Base-by-base conservation (phyloP, 1,140 invertebrate genomes). In the Harlomillsia oculata region DNA sequence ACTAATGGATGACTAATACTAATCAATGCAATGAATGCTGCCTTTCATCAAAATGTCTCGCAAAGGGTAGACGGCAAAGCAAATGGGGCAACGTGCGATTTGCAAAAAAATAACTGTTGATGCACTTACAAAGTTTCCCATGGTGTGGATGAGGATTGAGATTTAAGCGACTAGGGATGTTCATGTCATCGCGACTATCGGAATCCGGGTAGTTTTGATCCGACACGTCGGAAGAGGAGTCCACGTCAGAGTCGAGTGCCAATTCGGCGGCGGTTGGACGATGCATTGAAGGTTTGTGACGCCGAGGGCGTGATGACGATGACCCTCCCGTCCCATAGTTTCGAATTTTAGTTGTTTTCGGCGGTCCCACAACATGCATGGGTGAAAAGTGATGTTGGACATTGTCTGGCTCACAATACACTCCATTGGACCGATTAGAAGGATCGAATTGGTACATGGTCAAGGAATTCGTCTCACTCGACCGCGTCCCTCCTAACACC, bases 361-460 rank as follows among this genome's bases (percentile, higher is more conserved):
- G n/a, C n/a, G n/a, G n/a, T 37, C 59, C 59, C 6, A 14, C 53
- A 36, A 43, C 45, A 34, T 59, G 59, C 43, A 56, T 29, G 34
- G 59, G 53, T 16, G 63, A 60, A 53, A 55, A 61, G 29, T 56
- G 56, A 21, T 64, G 59, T 6, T 40, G 50, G 40, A 49, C 49
- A 29, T 51, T 58, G 41, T 65, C 63, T 23, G 63, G 63, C 51
- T 65, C 63, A 43, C 59, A 62, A 57, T 65, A 65, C 40, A 65
- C 62, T 37, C 63, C 63, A 54, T 65, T 65, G n/a, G 63, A 65
- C 46, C 60, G 59, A 52, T 56, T 53, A 16, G 51, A 59, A 9
- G 59, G 56, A 59, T 65, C 59, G 43, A 56, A 65, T 37, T 57
- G 63, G 59, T 65, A 65, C 63, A 65, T 65, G 11, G 28, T 37